phyloP scores from a whole-genome alignment of 2,888 invertebrate species.

The Imbricaverruca yamaguchii region DNA sequence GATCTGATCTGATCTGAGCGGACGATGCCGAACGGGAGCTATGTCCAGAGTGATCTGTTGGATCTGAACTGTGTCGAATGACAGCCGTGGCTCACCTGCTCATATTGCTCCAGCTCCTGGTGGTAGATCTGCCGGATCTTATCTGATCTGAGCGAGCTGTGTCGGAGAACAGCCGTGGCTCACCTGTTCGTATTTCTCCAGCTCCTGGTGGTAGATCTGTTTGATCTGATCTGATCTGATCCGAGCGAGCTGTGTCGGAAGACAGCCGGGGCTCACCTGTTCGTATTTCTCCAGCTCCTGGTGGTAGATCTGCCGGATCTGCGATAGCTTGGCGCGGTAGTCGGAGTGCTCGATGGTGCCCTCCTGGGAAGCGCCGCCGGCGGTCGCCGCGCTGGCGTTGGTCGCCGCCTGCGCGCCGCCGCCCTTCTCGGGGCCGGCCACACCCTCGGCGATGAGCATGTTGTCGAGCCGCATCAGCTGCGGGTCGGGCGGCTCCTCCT shows the following conservation, averaged over 20 bases:
- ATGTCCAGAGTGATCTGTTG: too few species aligned
- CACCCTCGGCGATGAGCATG: slow-evolving; percentile 95
- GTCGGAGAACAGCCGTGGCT: background rate
- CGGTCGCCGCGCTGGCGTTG: slow-evolving; percentile 74
- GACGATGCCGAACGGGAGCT: too few species aligned
- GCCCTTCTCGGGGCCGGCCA: slow-evolving; percentile 58
- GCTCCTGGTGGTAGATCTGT: slow-evolving; percentile 98
- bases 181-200: slow-evolving; percentile 84
- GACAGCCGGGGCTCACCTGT: background rate
- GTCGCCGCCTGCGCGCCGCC: slow-evolving; percentile 68
- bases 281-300: slow-evolving; percentile 99
- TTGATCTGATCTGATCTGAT: slow-evolving; percentile 64
- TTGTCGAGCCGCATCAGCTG: slow-evolving; percentile 98
- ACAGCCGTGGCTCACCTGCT: slow-evolving; percentile 40
- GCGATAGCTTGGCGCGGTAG: slow-evolving; percentile 95
- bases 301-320: slow-evolving; percentile 98
- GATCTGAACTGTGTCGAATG: too few species aligned
- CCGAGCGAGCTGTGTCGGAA: background rate
- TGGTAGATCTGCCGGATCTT: slow-evolving; percentile 97
- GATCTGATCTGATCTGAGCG: too few species aligned
- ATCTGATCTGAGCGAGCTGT: background rate
- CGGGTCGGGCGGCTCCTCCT: slow-evolving; percentile 96
- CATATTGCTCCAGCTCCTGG: slow-evolving; percentile 97
- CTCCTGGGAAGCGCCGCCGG: slow-evolving; percentile 69
- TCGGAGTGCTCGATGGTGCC: slow-evolving; percentile 99